These are phyloP conservation scores for Luehdorfia chinensis DNA, from an alignment of 1,140 invertebrate species.

Conservation along the genomic window DNA sequence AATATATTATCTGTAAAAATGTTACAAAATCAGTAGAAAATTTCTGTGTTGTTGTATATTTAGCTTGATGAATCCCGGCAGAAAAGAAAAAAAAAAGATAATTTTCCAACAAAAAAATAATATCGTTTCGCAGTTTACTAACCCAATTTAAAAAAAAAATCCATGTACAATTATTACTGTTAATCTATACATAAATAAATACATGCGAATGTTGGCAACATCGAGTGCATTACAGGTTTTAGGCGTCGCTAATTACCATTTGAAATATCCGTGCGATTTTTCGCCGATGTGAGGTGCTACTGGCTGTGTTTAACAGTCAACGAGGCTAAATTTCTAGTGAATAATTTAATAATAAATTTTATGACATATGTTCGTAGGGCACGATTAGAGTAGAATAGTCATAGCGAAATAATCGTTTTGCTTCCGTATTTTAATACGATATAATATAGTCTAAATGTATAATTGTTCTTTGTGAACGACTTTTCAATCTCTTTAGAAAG, in stretches of 20 bases:
- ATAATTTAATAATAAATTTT: not conserved
- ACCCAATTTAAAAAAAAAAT: no score
- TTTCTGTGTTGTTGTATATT: not conserved
- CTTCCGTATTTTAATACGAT: slow-evolving; percentile 2
- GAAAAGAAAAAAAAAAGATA: no score
- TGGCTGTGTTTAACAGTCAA: slow-evolving; percentile 8
- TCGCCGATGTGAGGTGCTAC: slow-evolving; percentile 7
- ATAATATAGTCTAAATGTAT: no score
- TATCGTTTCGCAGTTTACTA: no score
- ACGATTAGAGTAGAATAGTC: not conserved
- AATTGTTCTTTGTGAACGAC: not conserved
- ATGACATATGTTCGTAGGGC: not conserved
- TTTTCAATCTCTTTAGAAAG: not conserved
- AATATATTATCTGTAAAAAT: not conserved
- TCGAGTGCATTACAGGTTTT: no score
- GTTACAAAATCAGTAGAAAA: no score
- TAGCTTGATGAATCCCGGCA: no score
- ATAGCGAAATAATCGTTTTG: not conserved
- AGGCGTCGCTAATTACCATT: no score
- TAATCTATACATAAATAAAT: no score
- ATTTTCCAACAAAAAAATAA: no score
- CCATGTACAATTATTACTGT: no score
- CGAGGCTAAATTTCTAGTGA: slow-evolving; percentile 11
- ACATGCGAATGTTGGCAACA: no score
- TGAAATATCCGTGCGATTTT: not conserved